Evolutionary conservation across 2,113 vertebrate genomes (phyloP).

Genomic region (Corvus hawaiiensis): DNA sequence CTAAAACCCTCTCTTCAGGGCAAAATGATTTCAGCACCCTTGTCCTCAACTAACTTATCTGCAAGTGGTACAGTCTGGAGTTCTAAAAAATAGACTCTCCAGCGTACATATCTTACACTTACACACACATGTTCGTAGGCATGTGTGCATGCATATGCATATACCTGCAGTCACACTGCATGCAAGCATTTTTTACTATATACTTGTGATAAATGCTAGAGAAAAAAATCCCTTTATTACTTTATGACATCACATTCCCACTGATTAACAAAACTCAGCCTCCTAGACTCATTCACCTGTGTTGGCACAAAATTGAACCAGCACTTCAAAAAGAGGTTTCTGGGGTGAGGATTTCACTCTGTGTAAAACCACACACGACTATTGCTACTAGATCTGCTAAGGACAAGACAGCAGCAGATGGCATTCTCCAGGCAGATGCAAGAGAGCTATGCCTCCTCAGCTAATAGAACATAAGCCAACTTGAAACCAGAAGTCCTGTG

Average conservation of each 20-base stretch:
- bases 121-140: neutral
- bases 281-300: neutral
- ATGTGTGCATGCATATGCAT: neutral
- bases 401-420: conserved; percentile 36
- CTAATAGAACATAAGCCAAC: conserved; percentile 10
- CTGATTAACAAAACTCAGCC: neutral
- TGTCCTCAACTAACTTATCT: neutral
- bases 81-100: neutral
- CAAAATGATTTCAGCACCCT: neutral
- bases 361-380: neutral
- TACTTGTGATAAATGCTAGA: neutral
- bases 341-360: neutral
- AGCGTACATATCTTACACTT: neutral
- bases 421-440: conserved; percentile 27
- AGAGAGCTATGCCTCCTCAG: neutral
- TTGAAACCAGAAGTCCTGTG: conserved; percentile 8
- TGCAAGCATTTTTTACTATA: neutral
- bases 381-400: neutral
- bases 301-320: neutral
- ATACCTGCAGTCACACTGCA: neutral
- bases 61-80: neutral
- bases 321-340: neutral
- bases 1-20: neutral
- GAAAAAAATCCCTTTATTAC: neutral
- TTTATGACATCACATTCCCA: neutral